A percentile compares a stretch with the other conserved stretches of the same genome.
phyloP scores from a whole-genome alignment of 2,888 invertebrate species.

The Ophioninae sp. region DNA sequence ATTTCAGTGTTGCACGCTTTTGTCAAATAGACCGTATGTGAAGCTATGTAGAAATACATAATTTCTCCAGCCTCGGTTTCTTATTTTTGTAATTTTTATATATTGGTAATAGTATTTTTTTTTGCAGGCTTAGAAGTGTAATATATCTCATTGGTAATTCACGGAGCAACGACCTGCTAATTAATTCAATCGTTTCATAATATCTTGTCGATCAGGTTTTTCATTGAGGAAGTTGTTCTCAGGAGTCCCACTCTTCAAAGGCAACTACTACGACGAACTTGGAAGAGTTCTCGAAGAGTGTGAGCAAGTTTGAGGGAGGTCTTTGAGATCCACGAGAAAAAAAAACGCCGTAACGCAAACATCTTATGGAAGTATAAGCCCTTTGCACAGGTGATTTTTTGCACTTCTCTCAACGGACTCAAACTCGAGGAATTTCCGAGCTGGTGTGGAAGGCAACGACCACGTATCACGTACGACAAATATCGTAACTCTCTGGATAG shows the following conservation, averaged over 20 bases:
- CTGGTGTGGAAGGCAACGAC: slow-evolving; percentile 28
- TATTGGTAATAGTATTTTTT: no score
- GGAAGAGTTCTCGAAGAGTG: slow-evolving; percentile 23
- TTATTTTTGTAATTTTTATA: no score
- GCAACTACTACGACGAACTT: slow-evolving; percentile 34
- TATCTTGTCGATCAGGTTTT: slow-evolving; percentile 33
- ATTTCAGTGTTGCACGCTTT: no score
- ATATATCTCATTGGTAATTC: background rate
- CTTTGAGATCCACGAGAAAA: slow-evolving; percentile 14
- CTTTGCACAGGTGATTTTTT: background rate
- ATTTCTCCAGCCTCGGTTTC: no score
- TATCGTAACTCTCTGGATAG: slow-evolving; percentile 69
- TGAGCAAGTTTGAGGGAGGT: background rate
- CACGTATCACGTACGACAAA: slow-evolving; percentile 70
- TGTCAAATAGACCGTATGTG: no score
- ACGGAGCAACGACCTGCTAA: slow-evolving; percentile 19
- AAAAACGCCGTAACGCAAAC: slow-evolving; percentile 16
- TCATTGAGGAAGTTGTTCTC: slow-evolving; percentile 37
- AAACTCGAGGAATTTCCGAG: slow-evolving; percentile 28
- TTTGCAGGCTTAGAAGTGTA: no score
- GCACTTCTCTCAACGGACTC: slow-evolving; percentile 19
- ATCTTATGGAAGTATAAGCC: slow-evolving; percentile 41
- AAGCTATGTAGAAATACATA: no score
- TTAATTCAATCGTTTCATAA: slow-evolving; percentile 45
- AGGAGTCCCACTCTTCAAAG: slow-evolving; percentile 11